phyloP scores from a whole-genome alignment of 1,140 invertebrate genomes.

The Drosophila teissieri region DNA sequence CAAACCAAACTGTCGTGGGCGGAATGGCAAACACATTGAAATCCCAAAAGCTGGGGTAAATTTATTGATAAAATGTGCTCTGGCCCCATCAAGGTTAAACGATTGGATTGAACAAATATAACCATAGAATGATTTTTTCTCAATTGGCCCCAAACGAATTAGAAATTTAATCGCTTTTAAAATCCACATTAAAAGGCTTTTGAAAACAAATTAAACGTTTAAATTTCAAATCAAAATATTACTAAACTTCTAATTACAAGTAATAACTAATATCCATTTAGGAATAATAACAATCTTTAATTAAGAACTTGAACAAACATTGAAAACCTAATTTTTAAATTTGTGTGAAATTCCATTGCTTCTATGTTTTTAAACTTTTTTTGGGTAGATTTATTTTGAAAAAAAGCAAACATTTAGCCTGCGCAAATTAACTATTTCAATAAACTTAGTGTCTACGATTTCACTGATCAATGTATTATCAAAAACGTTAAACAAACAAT shows the following conservation, averaged over 20 bases:
- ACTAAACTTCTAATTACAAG: too few relatives aligned
- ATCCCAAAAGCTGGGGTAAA: conserved; percentile 19
- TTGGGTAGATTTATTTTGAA: too few relatives aligned
- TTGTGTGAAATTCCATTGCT: too few relatives aligned
- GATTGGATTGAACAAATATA: conserved; percentile 35
- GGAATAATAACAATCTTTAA: too few relatives aligned
- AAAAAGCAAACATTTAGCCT: too few relatives aligned
- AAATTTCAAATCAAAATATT: background rate
- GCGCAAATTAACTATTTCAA: too few relatives aligned
- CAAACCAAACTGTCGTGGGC: conserved; percentile 43
- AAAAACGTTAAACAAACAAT: background rate
- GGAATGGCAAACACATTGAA: conserved; percentile 39
- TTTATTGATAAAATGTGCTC: conserved; percentile 29
- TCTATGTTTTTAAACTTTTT: too few relatives aligned
- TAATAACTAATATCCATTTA: background rate
- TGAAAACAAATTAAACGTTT: background rate
- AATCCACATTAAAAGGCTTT: conserved; percentile 1
- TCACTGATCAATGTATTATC: background rate
- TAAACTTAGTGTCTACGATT: too few relatives aligned
- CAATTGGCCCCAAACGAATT: conserved; percentile 6
- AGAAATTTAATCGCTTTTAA: background rate
- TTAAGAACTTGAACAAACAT: too few relatives aligned
- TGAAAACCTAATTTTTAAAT: too few relatives aligned
- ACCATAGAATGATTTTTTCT: conserved; percentile 20
- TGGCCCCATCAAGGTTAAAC: conserved; percentile 29